phyloP scores from a whole-genome alignment of 2,888 invertebrate genomes.

The Archips xylosteana region DNA sequence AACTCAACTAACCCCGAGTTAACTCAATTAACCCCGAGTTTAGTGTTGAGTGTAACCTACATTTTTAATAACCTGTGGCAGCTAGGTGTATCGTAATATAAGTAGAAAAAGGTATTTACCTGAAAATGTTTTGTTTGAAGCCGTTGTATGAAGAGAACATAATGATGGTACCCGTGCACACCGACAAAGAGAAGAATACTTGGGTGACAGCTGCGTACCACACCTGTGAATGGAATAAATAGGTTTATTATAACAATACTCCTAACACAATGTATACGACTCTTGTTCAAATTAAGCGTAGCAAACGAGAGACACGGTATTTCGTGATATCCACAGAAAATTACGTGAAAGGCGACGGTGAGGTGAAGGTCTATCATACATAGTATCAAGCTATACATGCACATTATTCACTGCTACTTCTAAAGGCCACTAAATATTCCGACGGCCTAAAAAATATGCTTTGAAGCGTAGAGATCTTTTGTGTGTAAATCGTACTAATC shows the following conservation, averaged over 20 bases:
- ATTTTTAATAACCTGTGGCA: no score
- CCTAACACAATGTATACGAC: neutral
- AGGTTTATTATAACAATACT: neutral
- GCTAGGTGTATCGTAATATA: no score
- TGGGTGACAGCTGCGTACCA: constrained; percentile 93
- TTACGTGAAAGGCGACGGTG: neutral
- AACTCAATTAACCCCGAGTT: no score
- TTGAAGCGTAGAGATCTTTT: no score
- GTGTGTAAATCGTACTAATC: no score
- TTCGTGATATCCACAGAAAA: neutral
- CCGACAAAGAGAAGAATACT: constrained; percentile 91
- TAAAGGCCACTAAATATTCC: no score
- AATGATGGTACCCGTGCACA: constrained; percentile 90
- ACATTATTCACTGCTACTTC: neutral
- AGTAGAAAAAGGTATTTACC: constrained; percentile 66
- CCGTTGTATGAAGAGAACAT: constrained; percentile 92
- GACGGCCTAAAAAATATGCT: no score
- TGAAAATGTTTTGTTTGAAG: constrained; percentile 89
- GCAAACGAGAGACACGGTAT: neutral
- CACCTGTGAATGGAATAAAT: constrained; percentile 74
- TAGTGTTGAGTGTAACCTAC: no score
- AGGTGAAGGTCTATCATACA: no score
- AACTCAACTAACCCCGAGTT: no score
- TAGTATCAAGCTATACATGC: no score
- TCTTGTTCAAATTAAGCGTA: neutral